A percentile compares a stretch with the other conserved stretches of the same genome.
Evolutionary conservation across 2,113 vertebrate species (phyloP).

Genomic region (Excalfactoria chinensis): DNA sequence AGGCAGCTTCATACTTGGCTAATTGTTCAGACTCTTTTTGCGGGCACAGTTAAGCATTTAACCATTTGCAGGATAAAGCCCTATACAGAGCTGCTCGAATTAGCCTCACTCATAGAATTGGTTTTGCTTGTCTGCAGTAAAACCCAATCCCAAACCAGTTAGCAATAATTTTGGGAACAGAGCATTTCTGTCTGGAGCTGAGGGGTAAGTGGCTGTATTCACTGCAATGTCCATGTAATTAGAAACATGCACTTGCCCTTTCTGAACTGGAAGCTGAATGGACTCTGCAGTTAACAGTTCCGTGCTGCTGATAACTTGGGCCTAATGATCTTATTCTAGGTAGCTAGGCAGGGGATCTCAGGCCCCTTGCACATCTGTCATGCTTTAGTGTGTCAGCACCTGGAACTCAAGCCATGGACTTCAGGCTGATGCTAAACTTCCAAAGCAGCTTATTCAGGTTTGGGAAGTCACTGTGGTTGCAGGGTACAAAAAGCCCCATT

Average conservation of each 20-base stretch:
- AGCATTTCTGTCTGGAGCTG: background rate
- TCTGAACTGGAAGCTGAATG: background rate
- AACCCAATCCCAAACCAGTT: background rate
- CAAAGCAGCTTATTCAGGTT: background rate
- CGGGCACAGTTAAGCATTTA: background rate
- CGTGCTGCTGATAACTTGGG: slow-evolving; percentile 24
- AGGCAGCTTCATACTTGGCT: background rate
- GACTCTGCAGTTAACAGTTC: background rate
- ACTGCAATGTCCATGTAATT: accelerated
- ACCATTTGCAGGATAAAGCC: background rate
- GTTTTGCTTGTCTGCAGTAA: slow-evolving; percentile 36
- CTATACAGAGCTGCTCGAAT: background rate
- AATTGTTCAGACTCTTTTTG: background rate
- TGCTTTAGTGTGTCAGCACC: slow-evolving; percentile 20
- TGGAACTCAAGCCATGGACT: background rate
- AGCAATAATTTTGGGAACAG: background rate
- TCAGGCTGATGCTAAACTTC: background rate
- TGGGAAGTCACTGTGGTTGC: background rate
- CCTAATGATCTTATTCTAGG: slow-evolving; percentile 74
- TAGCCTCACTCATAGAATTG: background rate
- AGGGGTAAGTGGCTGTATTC: background rate
- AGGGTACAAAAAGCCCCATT: background rate
- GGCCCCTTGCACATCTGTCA: slow-evolving; percentile 1
- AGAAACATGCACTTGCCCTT: background rate
- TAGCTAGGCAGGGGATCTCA: background rate